Conservation (phyloP, 92 coral and sea anemone species). For the Actinostola sp. region DNA sequence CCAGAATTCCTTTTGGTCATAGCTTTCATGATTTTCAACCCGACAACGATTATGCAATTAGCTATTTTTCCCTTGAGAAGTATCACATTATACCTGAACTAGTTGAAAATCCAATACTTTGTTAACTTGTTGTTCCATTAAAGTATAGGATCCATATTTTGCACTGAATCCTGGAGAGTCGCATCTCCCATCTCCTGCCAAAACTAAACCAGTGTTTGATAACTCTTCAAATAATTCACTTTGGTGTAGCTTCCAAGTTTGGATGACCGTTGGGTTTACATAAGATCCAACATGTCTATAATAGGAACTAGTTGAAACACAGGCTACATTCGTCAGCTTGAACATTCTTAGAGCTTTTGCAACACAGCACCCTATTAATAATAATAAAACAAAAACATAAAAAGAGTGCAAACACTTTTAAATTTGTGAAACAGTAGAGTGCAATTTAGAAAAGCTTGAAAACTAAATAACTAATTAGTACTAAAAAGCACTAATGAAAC, state of each 20-base stretch:
- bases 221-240: neutral
- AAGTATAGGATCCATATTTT: conserved; percentile 42
- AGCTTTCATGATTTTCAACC: too few relatives aligned
- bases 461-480: too few relatives aligned
- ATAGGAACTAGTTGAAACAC: conserved; percentile 15
- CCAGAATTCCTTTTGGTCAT: too few relatives aligned
- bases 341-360: conserved; percentile 18
- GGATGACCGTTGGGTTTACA: conserved; percentile 17
- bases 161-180: conserved; percentile 44
- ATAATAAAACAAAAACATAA: too few relatives aligned
- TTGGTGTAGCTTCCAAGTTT: conserved; percentile 40
- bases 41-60: too few relatives aligned
- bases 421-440: too few relatives aligned
- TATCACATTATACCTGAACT: conserved; percentile 41
- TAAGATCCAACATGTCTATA: conserved; percentile 18
- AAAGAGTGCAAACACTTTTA: too few relatives aligned
- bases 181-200: conserved; percentile 50
- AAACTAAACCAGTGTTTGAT: neutral
- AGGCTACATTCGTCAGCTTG: conserved; percentile 13
- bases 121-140: conserved; percentile 36
- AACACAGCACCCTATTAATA: conserved; percentile 3
- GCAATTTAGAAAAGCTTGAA: too few relatives aligned
- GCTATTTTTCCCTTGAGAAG: too few relatives aligned
- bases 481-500: too few relatives aligned
- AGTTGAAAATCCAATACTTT: conserved; percentile 39